Percentiles rank a stretch among this genome's conserved stretches.
Conservation (phyloP, 37 sponge, comb jelly and placozoan species). For the Ianthella basta region DNA sequence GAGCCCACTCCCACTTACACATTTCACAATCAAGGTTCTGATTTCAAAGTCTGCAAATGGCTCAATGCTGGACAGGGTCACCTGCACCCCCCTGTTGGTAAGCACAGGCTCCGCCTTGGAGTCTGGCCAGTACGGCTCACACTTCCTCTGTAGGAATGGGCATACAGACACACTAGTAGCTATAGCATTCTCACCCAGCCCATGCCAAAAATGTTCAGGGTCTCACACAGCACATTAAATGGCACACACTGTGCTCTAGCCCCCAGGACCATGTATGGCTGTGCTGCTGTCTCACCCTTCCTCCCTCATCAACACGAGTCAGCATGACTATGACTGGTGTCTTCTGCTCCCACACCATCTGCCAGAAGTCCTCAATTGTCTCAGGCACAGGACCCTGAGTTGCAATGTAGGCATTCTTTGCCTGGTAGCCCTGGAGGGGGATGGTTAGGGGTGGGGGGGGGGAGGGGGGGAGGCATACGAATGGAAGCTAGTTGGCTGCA, state of each 20-base stretch:
- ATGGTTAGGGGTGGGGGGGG: not conserved
- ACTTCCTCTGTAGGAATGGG: conserved; percentile 64
- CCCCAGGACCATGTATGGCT: not conserved
- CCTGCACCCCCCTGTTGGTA: conserved; percentile 17
- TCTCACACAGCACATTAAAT: not conserved
- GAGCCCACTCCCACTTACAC: conserved; percentile 55
- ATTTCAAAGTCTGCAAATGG: conserved; percentile 85
- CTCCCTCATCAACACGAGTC: conserved; percentile 63
- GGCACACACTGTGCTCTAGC: not conserved
- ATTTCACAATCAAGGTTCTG: conserved; percentile 36
- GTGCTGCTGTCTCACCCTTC: conserved; percentile 63
- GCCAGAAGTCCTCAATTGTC: conserved; percentile 75
- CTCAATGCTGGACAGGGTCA: conserved; percentile 33
- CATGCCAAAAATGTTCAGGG: not conserved
- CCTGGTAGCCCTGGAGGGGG: not conserved
- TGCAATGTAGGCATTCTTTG: conserved; percentile 27
- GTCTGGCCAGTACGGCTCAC: conserved; percentile 93
- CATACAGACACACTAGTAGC: not conserved
- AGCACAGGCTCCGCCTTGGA: conserved; percentile 3
- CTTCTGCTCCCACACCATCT: conserved; percentile 77
- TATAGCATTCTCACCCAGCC: not conserved
- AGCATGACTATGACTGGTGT: conserved; percentile 67
- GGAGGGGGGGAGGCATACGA: not conserved
- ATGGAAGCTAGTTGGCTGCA: not conserved
- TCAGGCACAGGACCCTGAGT: conserved; percentile 57